phyloP scores from a whole-genome alignment of 2,888 invertebrate genomes.

The Pristionchus maxplancki region DNA sequence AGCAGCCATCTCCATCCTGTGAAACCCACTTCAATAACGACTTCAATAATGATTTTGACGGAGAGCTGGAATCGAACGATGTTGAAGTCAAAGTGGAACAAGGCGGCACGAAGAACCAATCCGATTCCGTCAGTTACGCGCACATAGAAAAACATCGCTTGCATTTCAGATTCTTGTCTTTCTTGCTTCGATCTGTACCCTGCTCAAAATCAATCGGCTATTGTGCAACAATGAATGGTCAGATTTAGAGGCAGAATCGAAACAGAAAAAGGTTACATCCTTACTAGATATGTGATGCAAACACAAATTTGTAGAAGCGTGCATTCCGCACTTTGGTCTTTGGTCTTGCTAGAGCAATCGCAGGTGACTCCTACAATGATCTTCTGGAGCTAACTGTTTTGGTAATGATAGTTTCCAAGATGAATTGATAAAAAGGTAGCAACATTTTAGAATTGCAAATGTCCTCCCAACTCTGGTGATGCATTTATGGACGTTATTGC shows the following conservation, averaged over 20 bases:
- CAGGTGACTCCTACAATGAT: no score
- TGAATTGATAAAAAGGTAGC: no score
- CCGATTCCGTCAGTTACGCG: no score
- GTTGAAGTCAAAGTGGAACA: background rate
- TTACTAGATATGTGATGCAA: background rate
- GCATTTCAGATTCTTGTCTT: background rate
- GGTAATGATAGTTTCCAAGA: no score
- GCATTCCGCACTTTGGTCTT: background rate
- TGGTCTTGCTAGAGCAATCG: background rate
- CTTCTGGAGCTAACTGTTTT: no score
- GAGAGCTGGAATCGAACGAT: background rate
- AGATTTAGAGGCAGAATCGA: background rate
- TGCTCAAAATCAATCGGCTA: background rate
- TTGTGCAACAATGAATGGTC: background rate
- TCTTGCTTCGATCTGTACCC: background rate
- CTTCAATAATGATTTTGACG: no score
- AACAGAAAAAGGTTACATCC: background rate
- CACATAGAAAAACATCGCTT: no score
- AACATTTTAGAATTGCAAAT: no score
- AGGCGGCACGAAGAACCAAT: no score
- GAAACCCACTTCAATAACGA: no score
- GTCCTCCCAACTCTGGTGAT: no score
- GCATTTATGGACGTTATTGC: background rate
- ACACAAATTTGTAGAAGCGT: background rate
- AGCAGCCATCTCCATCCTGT: no score